phyloP scores from a whole-genome alignment of 35 echinoderm and acorn worm species.

The Diadema setosum region DNA sequence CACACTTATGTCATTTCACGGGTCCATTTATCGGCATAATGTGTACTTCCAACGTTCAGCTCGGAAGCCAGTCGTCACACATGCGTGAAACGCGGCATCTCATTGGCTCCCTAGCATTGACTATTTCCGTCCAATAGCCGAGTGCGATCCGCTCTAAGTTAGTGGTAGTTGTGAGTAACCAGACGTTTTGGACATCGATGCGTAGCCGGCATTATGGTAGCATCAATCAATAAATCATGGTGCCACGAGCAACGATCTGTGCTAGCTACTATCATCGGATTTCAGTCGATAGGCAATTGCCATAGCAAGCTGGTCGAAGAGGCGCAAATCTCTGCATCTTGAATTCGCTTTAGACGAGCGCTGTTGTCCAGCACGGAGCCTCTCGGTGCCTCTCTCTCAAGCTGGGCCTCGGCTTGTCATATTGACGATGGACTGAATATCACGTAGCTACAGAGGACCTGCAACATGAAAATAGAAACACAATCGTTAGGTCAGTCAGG shows the following conservation, averaged over 20 bases:
- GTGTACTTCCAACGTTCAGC: neutral
- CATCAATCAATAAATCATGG: neutral
- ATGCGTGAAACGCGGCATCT: neutral
- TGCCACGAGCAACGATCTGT: neutral
- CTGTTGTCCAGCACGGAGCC: neutral
- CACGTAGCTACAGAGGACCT: neutral
- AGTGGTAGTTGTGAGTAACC: neutral
- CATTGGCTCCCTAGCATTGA: neutral
- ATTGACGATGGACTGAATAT: neutral
- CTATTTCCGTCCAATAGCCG: neutral
- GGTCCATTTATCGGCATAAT: neutral
- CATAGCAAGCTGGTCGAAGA: neutral
- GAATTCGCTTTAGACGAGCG: neutral
- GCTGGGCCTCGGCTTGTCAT: neutral
- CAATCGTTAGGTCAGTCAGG: conserved; percentile 10
- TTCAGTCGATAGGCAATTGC: conserved; percentile 13
- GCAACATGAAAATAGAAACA: conserved; percentile 6
- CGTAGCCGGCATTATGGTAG: neutral
- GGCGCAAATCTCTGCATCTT: neutral
- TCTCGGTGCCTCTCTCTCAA: neutral
- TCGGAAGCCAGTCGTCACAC: neutral
- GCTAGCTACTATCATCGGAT: neutral
- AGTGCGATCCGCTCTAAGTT: neutral
- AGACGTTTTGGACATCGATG: neutral
- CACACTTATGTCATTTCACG: conserved; percentile 2